Base-by-base conservation (phyloP, 2,888 invertebrate genomes). In the Drosophila neotestacea region DNA sequence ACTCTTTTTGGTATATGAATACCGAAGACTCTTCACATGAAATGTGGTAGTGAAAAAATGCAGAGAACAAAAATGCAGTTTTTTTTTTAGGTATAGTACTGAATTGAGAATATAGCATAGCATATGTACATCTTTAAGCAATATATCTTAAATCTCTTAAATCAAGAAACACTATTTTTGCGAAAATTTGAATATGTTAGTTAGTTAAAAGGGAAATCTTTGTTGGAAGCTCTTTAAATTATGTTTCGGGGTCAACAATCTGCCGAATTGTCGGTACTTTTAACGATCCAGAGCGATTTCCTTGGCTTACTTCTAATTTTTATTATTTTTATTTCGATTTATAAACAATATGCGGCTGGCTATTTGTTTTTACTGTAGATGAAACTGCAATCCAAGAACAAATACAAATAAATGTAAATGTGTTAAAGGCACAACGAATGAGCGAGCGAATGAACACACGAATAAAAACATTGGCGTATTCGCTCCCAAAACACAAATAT, bases 351-450 rank as follows among this genome's bases (percentile, higher is more conserved):
- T 36, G 28, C 36, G 10, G 10, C n/a, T 55, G 28, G n/a, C 13
- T 41, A 34, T 42, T 44, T 48, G 30, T 54, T 28, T 38, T 69
- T 44, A 44, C 64, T 44, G 6, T 41, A 7, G 66, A 42, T 41
- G 36, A 46, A 46, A 46, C 44, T 60, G 59, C 55, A 72, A 71
- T 44, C 48, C 52, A 32, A 54, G 55, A 55, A 47, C 30, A 65
- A 65, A 65, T 56, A 72, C 46, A 72, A 65, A 71, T 71, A 72
- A 56, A 66, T 72, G 28, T n/a, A 59, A 48, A 58, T 41, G 39
- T 44, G 30, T 55, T 44, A 41, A 39, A 10, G 42, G 59, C 28
- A 70, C 34, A 51, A 54, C 30, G 30, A 28, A 30, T 22, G 11
- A 42, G 42, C 27, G 41, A 13, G 28, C 11, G 28, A 30, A 44